These are phyloP conservation scores for Philhelius pedissequus DNA, from an alignment of 2,888 invertebrate species.

Conservation along the genomic window DNA sequence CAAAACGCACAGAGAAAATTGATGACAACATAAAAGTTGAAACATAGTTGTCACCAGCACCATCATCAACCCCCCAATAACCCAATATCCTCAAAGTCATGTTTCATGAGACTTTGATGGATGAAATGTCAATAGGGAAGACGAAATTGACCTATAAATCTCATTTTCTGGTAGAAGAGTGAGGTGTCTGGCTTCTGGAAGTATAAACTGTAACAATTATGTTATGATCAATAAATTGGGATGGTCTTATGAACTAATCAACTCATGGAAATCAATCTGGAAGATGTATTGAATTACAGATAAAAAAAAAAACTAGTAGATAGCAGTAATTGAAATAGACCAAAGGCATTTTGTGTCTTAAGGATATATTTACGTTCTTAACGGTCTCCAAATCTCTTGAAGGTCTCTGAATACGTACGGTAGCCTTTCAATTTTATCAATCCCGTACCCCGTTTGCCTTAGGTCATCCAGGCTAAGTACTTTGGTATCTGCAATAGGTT, in stretches of 20 bases:
- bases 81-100: conserved; percentile 8
- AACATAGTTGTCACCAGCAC: conserved; percentile 30
- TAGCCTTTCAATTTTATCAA: too few relatives aligned
- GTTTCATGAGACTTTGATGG: conserved; percentile 49
- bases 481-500: too few relatives aligned
- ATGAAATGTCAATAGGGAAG: conserved; percentile 41
- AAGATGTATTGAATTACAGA: too few relatives aligned
- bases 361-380: too few relatives aligned
- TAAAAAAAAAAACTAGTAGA: too few relatives aligned
- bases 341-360: too few relatives aligned
- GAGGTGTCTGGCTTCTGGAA: background rate
- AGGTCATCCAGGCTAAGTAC: too few relatives aligned
- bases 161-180: background rate
- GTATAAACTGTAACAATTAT: conserved; percentile 5
- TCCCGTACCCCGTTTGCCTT: too few relatives aligned
- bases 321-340: too few relatives aligned
- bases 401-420: too few relatives aligned
- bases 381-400: too few relatives aligned
- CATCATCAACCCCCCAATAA: conserved; percentile 6
- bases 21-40: conserved; percentile 31
- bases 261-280: background rate
- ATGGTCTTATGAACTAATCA: background rate
- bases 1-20: background rate
- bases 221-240: conserved; percentile 1
- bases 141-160: conserved; percentile 26